Conservation (phyloP, 2,113 vertebrate genomes). For the Nicator chloris region DNA sequence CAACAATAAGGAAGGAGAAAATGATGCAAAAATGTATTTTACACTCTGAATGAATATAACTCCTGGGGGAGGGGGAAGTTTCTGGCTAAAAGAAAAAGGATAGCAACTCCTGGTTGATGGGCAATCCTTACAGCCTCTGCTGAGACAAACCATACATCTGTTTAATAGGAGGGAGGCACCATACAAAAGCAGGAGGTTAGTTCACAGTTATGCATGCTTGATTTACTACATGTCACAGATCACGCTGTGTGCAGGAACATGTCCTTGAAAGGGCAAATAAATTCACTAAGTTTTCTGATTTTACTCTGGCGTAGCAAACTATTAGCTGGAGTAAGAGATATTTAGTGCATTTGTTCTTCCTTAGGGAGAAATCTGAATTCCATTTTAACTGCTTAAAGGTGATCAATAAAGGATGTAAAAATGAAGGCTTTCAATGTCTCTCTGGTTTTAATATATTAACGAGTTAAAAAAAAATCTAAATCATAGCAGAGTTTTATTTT, state of each 20-base stretch:
- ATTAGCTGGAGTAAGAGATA: neutral
- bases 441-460: neutral
- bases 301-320: neutral
- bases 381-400: neutral
- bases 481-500: neutral
- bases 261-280: constrained; percentile 9
- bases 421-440: neutral
- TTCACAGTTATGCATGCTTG: neutral
- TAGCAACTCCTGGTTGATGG: neutral
- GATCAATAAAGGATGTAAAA: neutral
- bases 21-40: neutral
- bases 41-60: no score
- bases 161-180: neutral
- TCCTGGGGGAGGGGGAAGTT: rapidly evolving
- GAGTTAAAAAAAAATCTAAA: neutral
- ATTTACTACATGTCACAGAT: constrained; percentile 15
- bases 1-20: neutral
- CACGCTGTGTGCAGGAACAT: neutral
- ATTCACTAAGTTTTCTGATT: constrained; percentile 22
- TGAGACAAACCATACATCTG: neutral
- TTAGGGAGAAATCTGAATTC: neutral
- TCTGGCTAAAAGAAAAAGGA: neutral
- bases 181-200: neutral
- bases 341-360: neutral
- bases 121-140: neutral